These are phyloP conservation scores for Hydra vulgaris DNA, from an alignment of 30 jellyfish, hydroid and myxozoan genomes.

Conservation along the genomic window DNA sequence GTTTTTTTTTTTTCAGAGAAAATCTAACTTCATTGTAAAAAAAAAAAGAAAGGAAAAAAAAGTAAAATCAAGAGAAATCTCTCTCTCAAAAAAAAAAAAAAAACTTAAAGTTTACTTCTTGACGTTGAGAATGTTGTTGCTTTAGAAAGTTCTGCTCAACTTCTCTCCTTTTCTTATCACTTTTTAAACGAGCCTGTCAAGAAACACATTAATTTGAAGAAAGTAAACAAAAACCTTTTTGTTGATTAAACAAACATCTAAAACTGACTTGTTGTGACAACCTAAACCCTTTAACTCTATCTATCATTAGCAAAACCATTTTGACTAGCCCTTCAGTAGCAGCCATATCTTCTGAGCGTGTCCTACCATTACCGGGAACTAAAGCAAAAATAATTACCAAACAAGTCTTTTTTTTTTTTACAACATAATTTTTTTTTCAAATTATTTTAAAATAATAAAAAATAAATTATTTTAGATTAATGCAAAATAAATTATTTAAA, in stretches of 20 bases:
- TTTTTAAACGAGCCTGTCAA: constrained; percentile 59
- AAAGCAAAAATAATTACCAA: not conserved
- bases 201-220: too few relatives aligned
- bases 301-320: constrained; percentile 85
- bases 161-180: constrained; percentile 88
- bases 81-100: too few relatives aligned
- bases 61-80: too few relatives aligned
- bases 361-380: constrained; percentile 90
- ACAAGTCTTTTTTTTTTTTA: too few relatives aligned
- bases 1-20: too few relatives aligned
- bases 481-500: not conserved
- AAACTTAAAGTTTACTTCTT: constrained; percentile 90
- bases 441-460: not conserved
- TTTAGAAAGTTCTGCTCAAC: constrained; percentile 80
- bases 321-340: constrained; percentile 90
- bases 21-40: too few relatives aligned
- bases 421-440: too few relatives aligned
- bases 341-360: constrained; percentile 82
- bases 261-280: constrained; percentile 57
- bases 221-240: too few relatives aligned
- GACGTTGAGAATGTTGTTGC: constrained; percentile 84
- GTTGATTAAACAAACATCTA: too few relatives aligned
- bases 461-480: not conserved
- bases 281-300: constrained; percentile 63
- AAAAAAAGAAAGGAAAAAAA: too few relatives aligned